These are phyloP conservation scores for Nyctibius grandis DNA, from an alignment of 2,797 vertebrate genomes.

Conservation along the genomic window DNA sequence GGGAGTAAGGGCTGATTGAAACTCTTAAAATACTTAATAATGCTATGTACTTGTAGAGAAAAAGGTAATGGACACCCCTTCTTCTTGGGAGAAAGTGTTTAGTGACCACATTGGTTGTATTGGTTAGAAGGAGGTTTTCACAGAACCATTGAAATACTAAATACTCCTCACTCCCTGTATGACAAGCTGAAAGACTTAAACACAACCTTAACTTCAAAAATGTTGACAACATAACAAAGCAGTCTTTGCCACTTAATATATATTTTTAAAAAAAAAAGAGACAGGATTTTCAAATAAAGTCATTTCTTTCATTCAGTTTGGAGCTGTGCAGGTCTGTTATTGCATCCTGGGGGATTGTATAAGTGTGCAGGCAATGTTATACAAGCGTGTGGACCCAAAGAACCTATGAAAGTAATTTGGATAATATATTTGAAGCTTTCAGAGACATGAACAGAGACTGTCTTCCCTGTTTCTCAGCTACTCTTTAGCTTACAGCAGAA, in stretches of 20 bases:
- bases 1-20: not conserved
- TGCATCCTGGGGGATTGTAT: not conserved
- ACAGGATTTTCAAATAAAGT: not conserved
- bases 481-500: not conserved
- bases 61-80: not conserved
- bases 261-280: not conserved
- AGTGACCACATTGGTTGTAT: accelerated
- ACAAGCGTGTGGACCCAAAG: not conserved
- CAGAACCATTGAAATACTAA: not conserved
- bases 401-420: not conserved
- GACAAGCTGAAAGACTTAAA: not conserved
- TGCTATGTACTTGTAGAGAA: not conserved
- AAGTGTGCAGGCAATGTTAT: not conserved
- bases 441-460: not conserved
- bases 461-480: not conserved
- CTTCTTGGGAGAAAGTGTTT: not conserved
- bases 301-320: not conserved
- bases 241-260: not conserved
- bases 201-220: not conserved
- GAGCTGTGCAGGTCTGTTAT: not conserved
- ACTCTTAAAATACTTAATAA: not conserved
- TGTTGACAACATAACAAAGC: not conserved
- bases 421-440: not conserved
- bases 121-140: not conserved
- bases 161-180: accelerated